phyloP scores from a whole-genome alignment of 1,140 invertebrate species.

The Danaus melanippus region DNA sequence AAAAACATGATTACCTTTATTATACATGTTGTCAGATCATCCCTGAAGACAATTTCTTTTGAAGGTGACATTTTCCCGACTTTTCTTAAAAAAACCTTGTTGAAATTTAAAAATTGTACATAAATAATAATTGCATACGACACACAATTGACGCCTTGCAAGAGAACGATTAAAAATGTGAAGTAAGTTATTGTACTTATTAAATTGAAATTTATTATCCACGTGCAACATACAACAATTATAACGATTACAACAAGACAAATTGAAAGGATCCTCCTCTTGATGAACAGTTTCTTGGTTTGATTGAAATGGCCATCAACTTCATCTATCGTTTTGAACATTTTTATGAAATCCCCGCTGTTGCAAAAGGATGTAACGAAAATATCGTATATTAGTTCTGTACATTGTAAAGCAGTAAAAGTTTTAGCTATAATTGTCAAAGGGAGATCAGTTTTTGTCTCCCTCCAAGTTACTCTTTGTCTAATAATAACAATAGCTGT shows the following conservation, averaged over 20 bases:
- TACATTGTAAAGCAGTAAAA: constrained; percentile 27
- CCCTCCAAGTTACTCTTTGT: constrained; percentile 28
- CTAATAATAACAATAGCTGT: constrained; percentile 15
- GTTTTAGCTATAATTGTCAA: constrained; percentile 40
- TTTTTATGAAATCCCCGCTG: constrained; percentile 23
- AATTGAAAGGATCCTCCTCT: constrained; percentile 22
- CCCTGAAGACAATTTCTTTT: constrained; percentile 21
- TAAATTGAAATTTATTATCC: constrained; percentile 28
- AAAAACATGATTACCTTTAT: constrained; percentile 32
- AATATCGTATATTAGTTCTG: constrained; percentile 36
- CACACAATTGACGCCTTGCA: constrained; percentile 39
- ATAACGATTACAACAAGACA: constrained; percentile 28
- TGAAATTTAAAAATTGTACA: constrained; percentile 31
- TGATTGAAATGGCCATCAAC: constrained; percentile 34
- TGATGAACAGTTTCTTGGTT: constrained; percentile 23
- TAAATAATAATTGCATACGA: constrained; percentile 37
- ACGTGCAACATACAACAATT: constrained; percentile 17
- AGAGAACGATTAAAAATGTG: constrained; percentile 30
- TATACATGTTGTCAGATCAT: constrained; percentile 15
- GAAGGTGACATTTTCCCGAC: constrained; percentile 15
- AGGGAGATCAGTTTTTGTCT: constrained; percentile 34
- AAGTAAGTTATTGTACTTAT: constrained; percentile 26
- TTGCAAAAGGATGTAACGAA: constrained; percentile 34
- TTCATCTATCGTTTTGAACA: constrained; percentile 34
- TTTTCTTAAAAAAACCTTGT: constrained; percentile 30